Conservation (phyloP, 1,140 invertebrate genomes). For the Planococcus citri region DNA sequence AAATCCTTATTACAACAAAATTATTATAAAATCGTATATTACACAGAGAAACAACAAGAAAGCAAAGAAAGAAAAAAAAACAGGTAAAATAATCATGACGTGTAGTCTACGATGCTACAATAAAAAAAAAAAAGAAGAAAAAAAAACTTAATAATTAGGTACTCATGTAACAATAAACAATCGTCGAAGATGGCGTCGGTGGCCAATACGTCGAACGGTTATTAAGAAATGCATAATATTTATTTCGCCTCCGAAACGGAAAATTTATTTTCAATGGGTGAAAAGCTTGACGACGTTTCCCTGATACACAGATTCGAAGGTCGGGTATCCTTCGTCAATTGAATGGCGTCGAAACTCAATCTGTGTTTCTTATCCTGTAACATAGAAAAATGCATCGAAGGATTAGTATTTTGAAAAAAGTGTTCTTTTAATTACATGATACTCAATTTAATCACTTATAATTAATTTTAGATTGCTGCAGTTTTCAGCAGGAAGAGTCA, state of each 20-base stretch:
- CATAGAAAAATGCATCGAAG: neutral
- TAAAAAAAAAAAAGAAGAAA: slow-evolving; percentile 9
- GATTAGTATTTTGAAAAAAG: too few relatives aligned
- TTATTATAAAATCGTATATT: neutral
- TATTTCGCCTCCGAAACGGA: neutral
- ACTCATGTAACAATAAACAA: neutral
- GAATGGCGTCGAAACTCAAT: neutral
- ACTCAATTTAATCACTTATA: too few relatives aligned
- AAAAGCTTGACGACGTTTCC: neutral
- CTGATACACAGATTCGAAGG: neutral
- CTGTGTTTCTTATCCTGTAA: neutral
- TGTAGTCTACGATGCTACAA: neutral
- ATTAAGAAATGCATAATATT: neutral
- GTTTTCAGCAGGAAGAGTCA: too few relatives aligned
- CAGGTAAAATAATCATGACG: neutral
- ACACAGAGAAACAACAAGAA: slow-evolving; percentile 5
- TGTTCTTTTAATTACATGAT: too few relatives aligned
- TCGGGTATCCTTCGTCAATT: neutral
- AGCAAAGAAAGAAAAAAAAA: neutral
- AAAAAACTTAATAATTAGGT: too few relatives aligned
- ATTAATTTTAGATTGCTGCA: too few relatives aligned
- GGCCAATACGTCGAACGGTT: neutral
- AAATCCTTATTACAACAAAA: neutral
- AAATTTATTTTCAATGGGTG: neutral
- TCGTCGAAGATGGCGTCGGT: too few relatives aligned